Conservation (phyloP, 2,797 vertebrate genomes). For the Pangasius larnaudii region DNA sequence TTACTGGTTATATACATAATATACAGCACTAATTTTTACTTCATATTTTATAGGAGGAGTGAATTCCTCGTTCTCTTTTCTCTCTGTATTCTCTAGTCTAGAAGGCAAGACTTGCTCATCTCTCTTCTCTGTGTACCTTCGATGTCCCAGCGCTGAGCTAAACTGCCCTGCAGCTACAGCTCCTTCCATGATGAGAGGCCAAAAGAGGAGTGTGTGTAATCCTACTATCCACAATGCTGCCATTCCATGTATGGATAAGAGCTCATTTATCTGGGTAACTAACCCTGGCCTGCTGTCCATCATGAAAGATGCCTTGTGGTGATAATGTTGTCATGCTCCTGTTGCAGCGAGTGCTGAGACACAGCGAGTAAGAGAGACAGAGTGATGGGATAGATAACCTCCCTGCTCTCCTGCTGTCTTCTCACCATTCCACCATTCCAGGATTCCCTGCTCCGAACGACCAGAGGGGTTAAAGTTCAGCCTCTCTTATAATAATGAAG, state of each 20-base stretch:
- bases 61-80: neutral
- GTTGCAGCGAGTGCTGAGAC: constrained; percentile 53
- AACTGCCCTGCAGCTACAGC: neutral
- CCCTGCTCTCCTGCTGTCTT: neutral
- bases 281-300: constrained; percentile 9
- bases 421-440: constrained; percentile 14
- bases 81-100: constrained; percentile 6
- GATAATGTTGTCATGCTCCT: constrained; percentile 53
- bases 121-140: constrained; percentile 13
- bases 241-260: neutral
- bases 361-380: constrained; percentile 32
- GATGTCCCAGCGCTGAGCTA: neutral
- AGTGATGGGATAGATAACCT: constrained; percentile 61
- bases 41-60: neutral
- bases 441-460: constrained; percentile 23
- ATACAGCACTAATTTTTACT: neutral
- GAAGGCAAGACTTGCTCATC: neutral
- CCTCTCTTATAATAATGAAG: constrained; percentile 44
- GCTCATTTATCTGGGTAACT: neutral
- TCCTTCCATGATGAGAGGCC: neutral
- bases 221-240: constrained; percentile 11
- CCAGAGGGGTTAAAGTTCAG: constrained; percentile 36
- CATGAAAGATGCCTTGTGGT: constrained; percentile 49
- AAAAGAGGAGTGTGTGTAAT: neutral
- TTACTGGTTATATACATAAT: neutral